Conservation (phyloP, 2,888 invertebrate genomes). For the Scrobipalpa atriplicella region DNA sequence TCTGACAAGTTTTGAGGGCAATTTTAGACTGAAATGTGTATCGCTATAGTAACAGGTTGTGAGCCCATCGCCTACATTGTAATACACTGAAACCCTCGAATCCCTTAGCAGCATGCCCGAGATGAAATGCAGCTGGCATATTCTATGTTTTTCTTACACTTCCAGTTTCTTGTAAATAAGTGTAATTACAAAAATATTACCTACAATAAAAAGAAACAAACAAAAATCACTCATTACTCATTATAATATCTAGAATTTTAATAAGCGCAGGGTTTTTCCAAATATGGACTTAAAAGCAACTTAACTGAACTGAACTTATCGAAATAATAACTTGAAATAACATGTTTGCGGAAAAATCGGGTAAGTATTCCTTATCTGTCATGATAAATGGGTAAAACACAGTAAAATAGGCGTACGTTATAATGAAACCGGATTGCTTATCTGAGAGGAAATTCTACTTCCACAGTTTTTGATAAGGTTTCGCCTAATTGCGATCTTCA, state of each 20-base stretch:
- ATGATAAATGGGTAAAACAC: constrained; percentile 9
- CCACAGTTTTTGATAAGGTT: constrained; percentile 20
- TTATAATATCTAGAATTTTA: background rate
- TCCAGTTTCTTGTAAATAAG: too few species aligned
- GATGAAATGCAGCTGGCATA: too few species aligned
- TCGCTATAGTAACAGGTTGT: too few species aligned
- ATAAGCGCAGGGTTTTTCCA: background rate
- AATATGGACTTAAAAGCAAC: constrained; percentile 9
- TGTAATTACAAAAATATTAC: too few species aligned
- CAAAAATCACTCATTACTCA: background rate
- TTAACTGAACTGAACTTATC: background rate
- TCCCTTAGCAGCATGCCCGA: too few species aligned
- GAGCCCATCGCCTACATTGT: too few species aligned
- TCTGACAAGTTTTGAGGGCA: too few species aligned
- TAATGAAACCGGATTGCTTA: constrained; percentile 2
- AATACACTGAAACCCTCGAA: too few species aligned
- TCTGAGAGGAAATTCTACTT: constrained; percentile 23
- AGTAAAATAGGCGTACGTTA: constrained; percentile 1
- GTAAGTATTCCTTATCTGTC: constrained; percentile 13
- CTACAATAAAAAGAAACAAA: background rate
- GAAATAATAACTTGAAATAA: constrained; percentile 11
- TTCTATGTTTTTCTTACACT: too few species aligned
- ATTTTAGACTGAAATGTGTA: too few species aligned
- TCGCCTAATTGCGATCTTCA: constrained; percentile 20
- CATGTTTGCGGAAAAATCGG: constrained; percentile 23